Evolutionary conservation across 2,888 invertebrate genomes (phyloP).

Genomic region (Cantharis rustica): DNA sequence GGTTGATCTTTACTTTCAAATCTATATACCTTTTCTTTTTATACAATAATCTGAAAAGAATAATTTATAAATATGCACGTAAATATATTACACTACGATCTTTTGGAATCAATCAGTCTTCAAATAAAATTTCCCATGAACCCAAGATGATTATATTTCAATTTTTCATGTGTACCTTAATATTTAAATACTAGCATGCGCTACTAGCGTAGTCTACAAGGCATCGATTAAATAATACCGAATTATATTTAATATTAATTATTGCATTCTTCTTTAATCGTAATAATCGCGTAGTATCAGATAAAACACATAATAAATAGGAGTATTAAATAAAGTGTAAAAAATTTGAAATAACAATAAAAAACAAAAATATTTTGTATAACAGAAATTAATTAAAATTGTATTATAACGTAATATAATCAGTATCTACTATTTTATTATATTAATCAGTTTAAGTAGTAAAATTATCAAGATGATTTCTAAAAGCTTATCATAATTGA

Average conservation of each 20-base stretch:
- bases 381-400: background rate
- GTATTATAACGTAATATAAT: no score
- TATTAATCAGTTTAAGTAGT: background rate
- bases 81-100: constrained; percentile 29
- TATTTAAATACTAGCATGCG: background rate
- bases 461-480: background rate
- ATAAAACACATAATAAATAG: no score
- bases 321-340: no score
- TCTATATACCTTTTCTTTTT: constrained; percentile 13
- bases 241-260: no score
- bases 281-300: no score
- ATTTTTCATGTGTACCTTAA: background rate
- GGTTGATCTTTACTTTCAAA: constrained; percentile 22
- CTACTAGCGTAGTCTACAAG: no score
- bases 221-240: no score
- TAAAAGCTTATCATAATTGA: background rate
- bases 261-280: no score
- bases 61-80: constrained; percentile 22
- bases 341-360: no score
- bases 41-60: constrained; percentile 11
- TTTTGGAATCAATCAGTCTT: constrained; percentile 32
- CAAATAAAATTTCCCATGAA: constrained; percentile 36
- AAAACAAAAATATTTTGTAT: background rate
- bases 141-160: constrained; percentile 15
- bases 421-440: background rate